A percentile compares a stretch with the other conserved stretches of the same genome.
phyloP scores from a whole-genome alignment of 2,888 invertebrate genomes.

The Unio delphinus region DNA sequence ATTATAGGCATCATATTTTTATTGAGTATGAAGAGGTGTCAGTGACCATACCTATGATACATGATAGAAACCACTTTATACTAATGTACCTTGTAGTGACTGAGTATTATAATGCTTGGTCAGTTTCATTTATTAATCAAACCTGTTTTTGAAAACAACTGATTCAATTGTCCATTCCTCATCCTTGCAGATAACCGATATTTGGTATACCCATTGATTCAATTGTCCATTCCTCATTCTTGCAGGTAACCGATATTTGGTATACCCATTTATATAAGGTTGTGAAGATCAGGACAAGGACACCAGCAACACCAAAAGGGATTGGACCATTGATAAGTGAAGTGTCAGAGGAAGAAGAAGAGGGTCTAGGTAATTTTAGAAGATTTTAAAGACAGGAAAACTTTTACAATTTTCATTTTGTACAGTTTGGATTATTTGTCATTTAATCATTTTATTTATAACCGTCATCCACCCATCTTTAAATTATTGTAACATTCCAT shows the following conservation, averaged over 20 bases:
- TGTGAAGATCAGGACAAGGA: constrained; percentile 57
- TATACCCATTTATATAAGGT: constrained; percentile 62
- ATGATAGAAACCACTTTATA: neutral
- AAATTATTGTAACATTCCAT: too few relatives aligned
- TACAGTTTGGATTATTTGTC: too few relatives aligned
- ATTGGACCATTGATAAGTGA: constrained; percentile 61
- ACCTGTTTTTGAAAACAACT: neutral
- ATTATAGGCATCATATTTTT: too few relatives aligned
- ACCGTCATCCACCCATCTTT: too few relatives aligned
- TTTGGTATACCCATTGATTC: constrained; percentile 64
- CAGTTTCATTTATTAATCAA: neutral
- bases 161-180: too few relatives aligned
- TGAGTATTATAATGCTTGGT: neutral
- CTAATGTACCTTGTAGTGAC: neutral
- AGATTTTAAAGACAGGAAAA: neutral
- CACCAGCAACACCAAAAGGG: constrained; percentile 62
- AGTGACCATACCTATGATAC: too few relatives aligned
- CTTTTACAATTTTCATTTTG: neutral
- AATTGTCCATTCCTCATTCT: too few relatives aligned
- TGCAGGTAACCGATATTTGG: too few relatives aligned
- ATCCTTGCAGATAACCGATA: constrained; percentile 63
- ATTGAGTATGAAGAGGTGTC: too few relatives aligned
- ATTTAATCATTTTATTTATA: too few relatives aligned
- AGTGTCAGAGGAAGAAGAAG: constrained; percentile 56
- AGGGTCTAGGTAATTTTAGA: constrained; percentile 54